phyloP scores from a whole-genome alignment of 2,113 vertebrate species.

The Butastur rufipennis region DNA sequence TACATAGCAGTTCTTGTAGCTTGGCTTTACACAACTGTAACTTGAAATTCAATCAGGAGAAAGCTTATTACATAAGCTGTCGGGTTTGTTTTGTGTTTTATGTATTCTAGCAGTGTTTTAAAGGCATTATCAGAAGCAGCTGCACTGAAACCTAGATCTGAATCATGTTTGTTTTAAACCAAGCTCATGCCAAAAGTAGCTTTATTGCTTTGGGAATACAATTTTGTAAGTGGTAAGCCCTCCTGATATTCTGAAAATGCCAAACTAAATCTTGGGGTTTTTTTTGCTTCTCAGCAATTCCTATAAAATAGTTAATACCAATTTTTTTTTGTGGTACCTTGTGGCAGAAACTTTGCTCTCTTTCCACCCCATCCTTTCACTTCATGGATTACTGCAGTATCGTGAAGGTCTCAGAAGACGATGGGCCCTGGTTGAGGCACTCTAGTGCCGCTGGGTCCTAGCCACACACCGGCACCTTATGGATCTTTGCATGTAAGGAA shows the following conservation, averaged over 20 bases:
- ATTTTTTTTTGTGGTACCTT: background rate
- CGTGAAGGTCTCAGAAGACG: background rate
- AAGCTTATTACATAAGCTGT: background rate
- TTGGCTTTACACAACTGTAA: background rate
- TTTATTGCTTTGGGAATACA: background rate
- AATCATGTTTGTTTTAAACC: background rate
- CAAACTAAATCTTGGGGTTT: background rate
- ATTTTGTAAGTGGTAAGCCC: background rate
- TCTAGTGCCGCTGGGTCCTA: background rate
- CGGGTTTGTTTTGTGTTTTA: background rate
- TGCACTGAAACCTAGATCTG: background rate
- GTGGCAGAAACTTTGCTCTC: background rate
- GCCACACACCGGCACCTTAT: background rate
- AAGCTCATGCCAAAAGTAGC: background rate
- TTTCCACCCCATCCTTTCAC: background rate
- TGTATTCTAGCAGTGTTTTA: background rate
- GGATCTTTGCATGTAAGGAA: background rate
- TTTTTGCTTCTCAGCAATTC: background rate
- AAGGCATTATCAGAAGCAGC: background rate
- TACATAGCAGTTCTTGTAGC: background rate
- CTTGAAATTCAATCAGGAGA: background rate
- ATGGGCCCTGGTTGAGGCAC: background rate
- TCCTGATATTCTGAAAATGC: background rate
- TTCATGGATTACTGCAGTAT: background rate
- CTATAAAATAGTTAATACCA: background rate